A percentile compares a stretch with the other conserved stretches of the same genome.
Evolutionary conservation across 2,797 vertebrate genomes (phyloP).

Genomic region (Xenentodon cancila): DNA sequence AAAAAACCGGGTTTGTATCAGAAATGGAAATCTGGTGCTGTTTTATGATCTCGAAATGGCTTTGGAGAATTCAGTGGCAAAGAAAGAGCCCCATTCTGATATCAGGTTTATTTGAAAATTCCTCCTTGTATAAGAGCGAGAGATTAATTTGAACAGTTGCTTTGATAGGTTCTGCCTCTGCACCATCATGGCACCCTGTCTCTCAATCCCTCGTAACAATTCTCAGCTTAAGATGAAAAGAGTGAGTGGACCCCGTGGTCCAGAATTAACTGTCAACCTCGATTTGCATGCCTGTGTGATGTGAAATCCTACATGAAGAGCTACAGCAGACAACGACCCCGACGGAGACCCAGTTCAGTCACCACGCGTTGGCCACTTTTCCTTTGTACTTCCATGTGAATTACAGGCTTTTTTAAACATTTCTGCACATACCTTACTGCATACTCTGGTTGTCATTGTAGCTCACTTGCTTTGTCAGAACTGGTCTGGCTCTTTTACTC

Average conservation of each 20-base stretch:
- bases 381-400: too few relatives aligned
- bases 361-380: too few relatives aligned
- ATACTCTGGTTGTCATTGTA: too few relatives aligned
- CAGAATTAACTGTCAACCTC: background rate
- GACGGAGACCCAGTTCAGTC: too few relatives aligned
- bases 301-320: background rate
- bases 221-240: background rate
- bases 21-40: slow-evolving; percentile 24
- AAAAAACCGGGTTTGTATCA: background rate
- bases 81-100: background rate
- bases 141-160: slow-evolving; percentile 4
- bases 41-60: slow-evolving; percentile 23
- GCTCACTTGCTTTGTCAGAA: too few relatives aligned
- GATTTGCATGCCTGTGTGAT: background rate
- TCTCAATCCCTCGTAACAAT: background rate
- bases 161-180: background rate
- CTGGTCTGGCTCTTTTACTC: too few relatives aligned
- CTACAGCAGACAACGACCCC: too few relatives aligned
- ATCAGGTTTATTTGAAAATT: slow-evolving; percentile 10
- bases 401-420: too few relatives aligned
- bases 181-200: background rate
- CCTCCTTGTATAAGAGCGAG: background rate
- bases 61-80: slow-evolving; percentile 14
- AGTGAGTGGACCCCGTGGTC: background rate
- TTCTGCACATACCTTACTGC: too few relatives aligned